A percentile compares a stretch with the other conserved stretches of the same genome.
Conservation (phyloP, 2,888 invertebrate genomes). For the Cosmia trapezina region DNA sequence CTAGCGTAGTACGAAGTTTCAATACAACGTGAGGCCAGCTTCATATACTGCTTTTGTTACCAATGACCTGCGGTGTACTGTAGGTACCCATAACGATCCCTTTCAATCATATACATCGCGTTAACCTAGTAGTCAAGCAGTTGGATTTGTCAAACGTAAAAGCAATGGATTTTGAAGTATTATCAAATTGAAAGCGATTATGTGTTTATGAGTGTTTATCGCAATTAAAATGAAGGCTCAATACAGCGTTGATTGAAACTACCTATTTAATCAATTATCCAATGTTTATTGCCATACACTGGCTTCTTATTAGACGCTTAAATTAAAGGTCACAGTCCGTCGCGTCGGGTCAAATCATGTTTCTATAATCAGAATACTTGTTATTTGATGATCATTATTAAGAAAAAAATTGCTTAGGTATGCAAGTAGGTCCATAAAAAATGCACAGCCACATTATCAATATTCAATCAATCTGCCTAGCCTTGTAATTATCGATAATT, state of each 20-base stretch:
- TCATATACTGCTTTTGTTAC: too few relatives aligned
- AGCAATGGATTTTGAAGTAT: not conserved
- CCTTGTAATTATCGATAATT: too few relatives aligned
- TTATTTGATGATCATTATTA: not conserved
- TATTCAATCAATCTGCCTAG: not conserved
- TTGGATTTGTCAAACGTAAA: too few relatives aligned
- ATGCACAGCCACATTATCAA: not conserved
- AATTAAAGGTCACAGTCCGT: constrained; percentile 11
- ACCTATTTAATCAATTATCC: constrained; percentile 1
- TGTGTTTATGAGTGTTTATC: not conserved
- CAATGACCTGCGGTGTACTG: too few relatives aligned
- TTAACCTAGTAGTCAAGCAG: not conserved
- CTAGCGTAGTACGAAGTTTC: too few relatives aligned
- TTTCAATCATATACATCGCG: too few relatives aligned
- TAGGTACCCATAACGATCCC: too few relatives aligned
- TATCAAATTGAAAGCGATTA: not conserved
- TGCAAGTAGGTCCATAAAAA: not conserved
- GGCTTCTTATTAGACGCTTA: not conserved
- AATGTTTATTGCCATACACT: constrained; percentile 12
- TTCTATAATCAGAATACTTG: not conserved
- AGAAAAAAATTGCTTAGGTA: not conserved
- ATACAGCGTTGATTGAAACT: not conserved
- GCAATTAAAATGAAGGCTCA: constrained; percentile 2
- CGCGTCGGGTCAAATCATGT: constrained; percentile 4
- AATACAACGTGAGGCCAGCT: too few relatives aligned